Evolutionary conservation across 2,113 vertebrate species (phyloP), one percentile per base, ranked within the genome.

Genomic region (Callopanchax toddi): DNA sequence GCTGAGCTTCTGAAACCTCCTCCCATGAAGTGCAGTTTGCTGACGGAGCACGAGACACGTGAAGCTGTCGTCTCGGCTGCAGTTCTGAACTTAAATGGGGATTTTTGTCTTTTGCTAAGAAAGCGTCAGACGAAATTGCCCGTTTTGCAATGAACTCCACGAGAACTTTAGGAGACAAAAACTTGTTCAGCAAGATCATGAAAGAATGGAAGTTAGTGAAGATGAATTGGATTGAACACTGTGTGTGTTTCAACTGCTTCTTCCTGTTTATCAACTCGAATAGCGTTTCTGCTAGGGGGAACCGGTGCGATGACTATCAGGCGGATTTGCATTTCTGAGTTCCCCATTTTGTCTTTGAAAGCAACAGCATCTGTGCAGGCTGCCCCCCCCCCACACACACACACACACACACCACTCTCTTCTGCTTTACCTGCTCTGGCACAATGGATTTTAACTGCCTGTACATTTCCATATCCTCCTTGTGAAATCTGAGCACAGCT

Each of bases 281-380:
- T 29, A 42, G 43, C 65, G 75, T 71, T 79, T 87, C 60, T 84
- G 68, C 71, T 49, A 83, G 76, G 62, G n/a, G 85, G 87, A 90
- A 82, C 72, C 57, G 34, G 54, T 65, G 62, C 17, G 74, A 90
- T 88, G 79, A 75, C 42, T 59, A 87, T 86, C 86, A 13, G 39
- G 39, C 4, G 9, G 4, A 86, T 92, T 91, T 92, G 86, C 86
- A 92, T 91, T 79, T 87, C 79, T 72, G 52, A 89, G 78, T 92
- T 91, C 91, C 88, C 81, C 74, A 81, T 92, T 89, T 72, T 54
- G 69, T 59, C 65, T 76, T 58, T 83, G 65, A 80, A 78, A 82
- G 78, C 65, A 66, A 70, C 78, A 62, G 56, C 64, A 60, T 78
- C 63, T 84, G 76, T 60, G 63, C 59, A 36, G 32, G 18, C 69